Evolutionary conservation across 2,888 invertebrate genomes (phyloP).

Genomic region (Bruchidius siliquastri): DNA sequence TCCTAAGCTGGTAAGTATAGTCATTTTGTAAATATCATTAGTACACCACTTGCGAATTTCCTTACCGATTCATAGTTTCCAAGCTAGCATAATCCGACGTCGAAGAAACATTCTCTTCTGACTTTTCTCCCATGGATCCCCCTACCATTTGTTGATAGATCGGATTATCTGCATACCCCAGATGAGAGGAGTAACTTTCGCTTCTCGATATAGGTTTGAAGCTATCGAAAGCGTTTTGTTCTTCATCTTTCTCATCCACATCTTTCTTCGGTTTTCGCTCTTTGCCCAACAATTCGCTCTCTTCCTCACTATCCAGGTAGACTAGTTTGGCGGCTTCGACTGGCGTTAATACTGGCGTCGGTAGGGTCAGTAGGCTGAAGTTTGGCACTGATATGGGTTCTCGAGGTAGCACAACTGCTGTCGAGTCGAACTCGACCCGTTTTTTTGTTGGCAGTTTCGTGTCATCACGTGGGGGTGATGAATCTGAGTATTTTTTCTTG

Average conservation of each 20-base stretch:
- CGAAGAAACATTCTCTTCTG: constrained; percentile 56
- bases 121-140: constrained; percentile 52
- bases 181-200: constrained; percentile 55
- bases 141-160: constrained; percentile 54
- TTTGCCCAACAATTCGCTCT: constrained; percentile 26
- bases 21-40: too few relatives aligned
- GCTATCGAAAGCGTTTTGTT: constrained; percentile 47
- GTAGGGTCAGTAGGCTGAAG: constrained; percentile 58
- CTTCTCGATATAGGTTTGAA: constrained; percentile 52
- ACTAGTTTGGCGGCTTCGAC: constrained; percentile 65
- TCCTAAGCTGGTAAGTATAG: too few relatives aligned
- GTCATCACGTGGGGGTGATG: constrained; percentile 41
- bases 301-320: constrained; percentile 64
- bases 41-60: neutral
- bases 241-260: neutral
- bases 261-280: constrained; percentile 4
- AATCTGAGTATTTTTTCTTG: constrained; percentile 48
- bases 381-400: constrained; percentile 74
- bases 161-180: constrained; percentile 48
- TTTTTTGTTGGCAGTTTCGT: constrained; percentile 29
- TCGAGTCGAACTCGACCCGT: constrained; percentile 42
- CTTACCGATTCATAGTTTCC: constrained; percentile 56
- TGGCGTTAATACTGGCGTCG: constrained; percentile 63
- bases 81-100: constrained; percentile 76
- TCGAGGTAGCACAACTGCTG: constrained; percentile 50